These are phyloP conservation scores for Leptopilina drosophilae DNA, from an alignment of 2,888 invertebrate species.

Conservation along the genomic window DNA sequence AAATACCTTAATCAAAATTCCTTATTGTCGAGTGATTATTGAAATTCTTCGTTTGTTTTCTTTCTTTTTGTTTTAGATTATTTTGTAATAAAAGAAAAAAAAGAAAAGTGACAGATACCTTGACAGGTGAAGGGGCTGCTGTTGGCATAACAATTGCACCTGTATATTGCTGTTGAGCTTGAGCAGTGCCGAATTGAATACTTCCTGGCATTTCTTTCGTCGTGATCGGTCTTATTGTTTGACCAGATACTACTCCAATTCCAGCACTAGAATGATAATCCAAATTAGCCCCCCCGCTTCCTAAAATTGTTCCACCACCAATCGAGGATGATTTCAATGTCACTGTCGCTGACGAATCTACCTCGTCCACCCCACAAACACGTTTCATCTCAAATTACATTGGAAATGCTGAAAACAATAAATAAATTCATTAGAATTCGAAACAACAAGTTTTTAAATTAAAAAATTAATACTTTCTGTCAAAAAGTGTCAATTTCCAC, in stretches of 20 bases:
- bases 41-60: neutral
- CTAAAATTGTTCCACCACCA: constrained; percentile 76
- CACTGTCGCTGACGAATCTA: constrained; percentile 76
- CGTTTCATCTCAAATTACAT: constrained; percentile 85
- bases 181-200: constrained; percentile 75
- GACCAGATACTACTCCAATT: constrained; percentile 73
- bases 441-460: neutral
- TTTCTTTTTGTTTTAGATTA: too few species aligned
- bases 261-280: constrained; percentile 75
- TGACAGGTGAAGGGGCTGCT: constrained; percentile 73
- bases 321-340: constrained; percentile 78
- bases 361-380: constrained; percentile 76
- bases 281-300: constrained; percentile 69
- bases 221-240: constrained; percentile 73
- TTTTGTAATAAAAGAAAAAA: neutral
- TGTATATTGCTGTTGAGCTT: constrained; percentile 74
- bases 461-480: too few species aligned
- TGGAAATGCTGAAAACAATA: constrained; percentile 78
- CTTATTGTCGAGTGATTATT: neutral
- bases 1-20: neutral
- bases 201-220: constrained; percentile 77
- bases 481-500: neutral
- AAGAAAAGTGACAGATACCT: constrained; percentile 63
- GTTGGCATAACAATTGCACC: constrained; percentile 75
- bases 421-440: neutral